phyloP scores from a whole-genome alignment of 2,113 vertebrate genomes.

The Pipa parva region DNA sequence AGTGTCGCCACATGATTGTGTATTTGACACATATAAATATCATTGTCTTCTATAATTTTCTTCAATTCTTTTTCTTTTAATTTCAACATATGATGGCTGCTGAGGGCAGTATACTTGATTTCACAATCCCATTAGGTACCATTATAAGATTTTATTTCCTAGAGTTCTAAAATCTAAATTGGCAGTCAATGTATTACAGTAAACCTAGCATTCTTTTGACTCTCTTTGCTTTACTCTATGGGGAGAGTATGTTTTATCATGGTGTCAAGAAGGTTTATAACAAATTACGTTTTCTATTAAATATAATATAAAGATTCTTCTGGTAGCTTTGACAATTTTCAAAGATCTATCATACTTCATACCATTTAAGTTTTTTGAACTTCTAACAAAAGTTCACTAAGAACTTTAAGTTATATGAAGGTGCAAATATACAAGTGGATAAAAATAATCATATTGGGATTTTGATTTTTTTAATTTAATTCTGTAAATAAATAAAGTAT shows the following conservation, averaged over 20 bases:
- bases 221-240: conserved; percentile 64
- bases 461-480: too few species aligned
- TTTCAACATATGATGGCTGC: conserved; percentile 56
- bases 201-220: conserved; percentile 70
- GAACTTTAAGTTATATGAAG: too few species aligned
- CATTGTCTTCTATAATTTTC: too few species aligned
- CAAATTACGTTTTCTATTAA: conserved; percentile 79
- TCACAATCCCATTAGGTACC: conserved; percentile 58
- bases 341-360: too few species aligned
- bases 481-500: too few species aligned
- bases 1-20: conserved; percentile 47
- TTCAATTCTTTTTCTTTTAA: conserved; percentile 62
- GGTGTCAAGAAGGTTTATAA: conserved; percentile 82
- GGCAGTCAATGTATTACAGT: conserved; percentile 73
- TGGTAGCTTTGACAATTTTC: too few species aligned
- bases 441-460: too few species aligned
- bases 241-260: conserved; percentile 80
- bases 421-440: too few species aligned
- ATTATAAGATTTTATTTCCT: conserved; percentile 63
- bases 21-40: conserved; percentile 51
- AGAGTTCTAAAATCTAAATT: conserved; percentile 63
- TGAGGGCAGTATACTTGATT: conserved; percentile 57
- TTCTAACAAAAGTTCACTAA: too few species aligned
- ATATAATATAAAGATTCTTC: too few species aligned
- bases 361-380: too few species aligned